Evolutionary conservation across 1,140 invertebrate species (phyloP).

Genomic region (Aphelenchoides fujianensis): DNA sequence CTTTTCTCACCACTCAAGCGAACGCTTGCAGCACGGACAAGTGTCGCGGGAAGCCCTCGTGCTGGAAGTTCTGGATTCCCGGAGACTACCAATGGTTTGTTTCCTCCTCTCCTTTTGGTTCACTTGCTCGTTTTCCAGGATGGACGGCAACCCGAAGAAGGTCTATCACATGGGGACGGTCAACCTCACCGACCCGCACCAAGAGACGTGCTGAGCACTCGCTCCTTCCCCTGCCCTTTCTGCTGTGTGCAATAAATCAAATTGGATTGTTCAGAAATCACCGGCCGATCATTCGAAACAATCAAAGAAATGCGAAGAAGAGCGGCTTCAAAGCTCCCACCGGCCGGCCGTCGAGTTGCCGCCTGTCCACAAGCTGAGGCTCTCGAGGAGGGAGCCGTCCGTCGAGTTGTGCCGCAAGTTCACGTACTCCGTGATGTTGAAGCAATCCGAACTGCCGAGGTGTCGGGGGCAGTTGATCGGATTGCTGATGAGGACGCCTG

Average conservation of each 20-base stretch:
- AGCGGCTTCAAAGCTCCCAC: not conserved
- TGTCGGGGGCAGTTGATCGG: not conserved
- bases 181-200: not conserved
- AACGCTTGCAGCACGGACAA: not conserved
- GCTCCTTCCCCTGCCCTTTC: too few relatives aligned
- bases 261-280: too few relatives aligned
- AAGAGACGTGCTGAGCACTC: not conserved
- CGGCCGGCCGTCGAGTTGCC: not conserved
- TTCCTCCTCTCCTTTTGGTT: too few relatives aligned
- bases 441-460: not conserved
- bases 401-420: not conserved
- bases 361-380: not conserved
- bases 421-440: not conserved
- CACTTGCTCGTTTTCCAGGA: too few relatives aligned
- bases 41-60: not conserved
- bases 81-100: too few relatives aligned
- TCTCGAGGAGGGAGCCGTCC: not conserved
- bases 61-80: slow-evolving; percentile 4
- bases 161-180: not conserved
- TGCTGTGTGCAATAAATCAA: too few relatives aligned
- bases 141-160: not conserved
- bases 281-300: too few relatives aligned
- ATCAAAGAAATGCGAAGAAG: not conserved
- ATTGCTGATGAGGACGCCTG: not conserved
- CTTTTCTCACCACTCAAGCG: too few relatives aligned